Evolutionary conservation across 1,140 invertebrate genomes (phyloP).

Genomic region (Chionoecetes opilio): DNA sequence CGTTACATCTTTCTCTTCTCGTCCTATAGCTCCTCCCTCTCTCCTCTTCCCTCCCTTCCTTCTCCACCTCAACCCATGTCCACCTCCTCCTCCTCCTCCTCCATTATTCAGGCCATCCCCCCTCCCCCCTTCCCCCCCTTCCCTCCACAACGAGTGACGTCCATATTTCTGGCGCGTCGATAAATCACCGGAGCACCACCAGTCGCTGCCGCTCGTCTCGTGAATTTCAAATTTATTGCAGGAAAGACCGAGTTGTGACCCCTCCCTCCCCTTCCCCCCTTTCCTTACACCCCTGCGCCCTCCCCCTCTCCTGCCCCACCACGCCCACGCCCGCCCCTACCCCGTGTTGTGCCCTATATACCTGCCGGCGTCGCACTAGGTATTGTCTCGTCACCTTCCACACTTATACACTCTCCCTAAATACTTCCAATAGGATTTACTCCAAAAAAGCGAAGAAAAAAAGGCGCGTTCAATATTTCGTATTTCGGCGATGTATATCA

Average conservation of each 20-base stretch:
- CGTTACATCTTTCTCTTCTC: not conserved
- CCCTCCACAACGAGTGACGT: not conserved
- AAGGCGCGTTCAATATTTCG: no score
- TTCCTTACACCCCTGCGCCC: not conserved
- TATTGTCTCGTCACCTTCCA: not conserved
- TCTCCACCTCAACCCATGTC: slow-evolving; percentile 7
- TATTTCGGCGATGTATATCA: no score
- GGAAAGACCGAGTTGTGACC: not conserved
- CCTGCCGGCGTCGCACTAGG: not conserved
- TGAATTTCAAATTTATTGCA: slow-evolving; percentile 61
- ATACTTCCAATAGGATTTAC: no score
- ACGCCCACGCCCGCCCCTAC: not conserved
- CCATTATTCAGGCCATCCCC: not conserved
- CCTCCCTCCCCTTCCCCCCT: not conserved
- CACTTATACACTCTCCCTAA: not conserved
- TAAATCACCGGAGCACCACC: slow-evolving; percentile 38
- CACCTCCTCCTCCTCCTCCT: not conserved
- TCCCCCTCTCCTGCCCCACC: not conserved
- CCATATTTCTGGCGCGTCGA: slow-evolving; percentile 59
- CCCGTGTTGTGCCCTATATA: not conserved
- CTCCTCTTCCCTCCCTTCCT: not conserved
- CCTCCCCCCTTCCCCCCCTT: not conserved
- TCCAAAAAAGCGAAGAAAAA: no score
- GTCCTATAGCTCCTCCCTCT: not conserved
- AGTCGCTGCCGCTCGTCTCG: slow-evolving; percentile 49